Base-by-base conservation (phyloP, 2,797 vertebrate species). In the Coregonus ussuriensis region DNA sequence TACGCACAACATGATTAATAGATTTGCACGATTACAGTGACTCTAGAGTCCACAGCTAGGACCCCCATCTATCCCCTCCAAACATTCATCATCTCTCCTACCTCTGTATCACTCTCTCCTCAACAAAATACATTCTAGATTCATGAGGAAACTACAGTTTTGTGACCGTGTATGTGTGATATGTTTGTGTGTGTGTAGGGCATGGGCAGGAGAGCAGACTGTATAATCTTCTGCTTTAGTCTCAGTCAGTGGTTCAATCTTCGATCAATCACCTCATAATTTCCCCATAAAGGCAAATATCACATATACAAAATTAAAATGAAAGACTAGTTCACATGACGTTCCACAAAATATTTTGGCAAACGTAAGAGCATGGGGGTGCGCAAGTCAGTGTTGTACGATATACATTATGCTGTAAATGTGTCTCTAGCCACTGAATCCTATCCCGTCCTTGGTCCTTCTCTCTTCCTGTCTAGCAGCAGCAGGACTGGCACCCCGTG, bases 1-100 rank as follows among this genome's bases (percentile, higher is more conserved):
- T 91, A 92, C 90, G 88, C 91, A 93, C 91, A 92, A 88, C 80
- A 89, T 84, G 90, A 91, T 92, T 90, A 91, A 91, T 91, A 91
- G 88, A 91, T 89, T 89, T 89, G 90, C 84, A 91, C 85, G 56
- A 89, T 86, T 89, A 91, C 83, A 91, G 89, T 90, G 86, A 90
- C 81, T 88, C 88, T 88, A 87, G 25, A 87, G 84, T 86, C 82
- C 84, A 75, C 75, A 70, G 72, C 82, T 77, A 76, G 82, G 84
- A 87, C 41, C 41, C 41, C 41, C 41, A 47, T 81, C 79, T 3
- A 51, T 81, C 85, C 78, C 83, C 69, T 81, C 84, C 81, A 68
- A 77, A 52, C 75, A 52, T 33, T 59, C 56, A 59, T 47, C 1
- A 41, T 18, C 53, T 54, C 53, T 54, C 15, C 54, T n/a, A 59